Base-by-base conservation (phyloP, 2,797 vertebrate genomes). In the Brotula barbata region DNA sequence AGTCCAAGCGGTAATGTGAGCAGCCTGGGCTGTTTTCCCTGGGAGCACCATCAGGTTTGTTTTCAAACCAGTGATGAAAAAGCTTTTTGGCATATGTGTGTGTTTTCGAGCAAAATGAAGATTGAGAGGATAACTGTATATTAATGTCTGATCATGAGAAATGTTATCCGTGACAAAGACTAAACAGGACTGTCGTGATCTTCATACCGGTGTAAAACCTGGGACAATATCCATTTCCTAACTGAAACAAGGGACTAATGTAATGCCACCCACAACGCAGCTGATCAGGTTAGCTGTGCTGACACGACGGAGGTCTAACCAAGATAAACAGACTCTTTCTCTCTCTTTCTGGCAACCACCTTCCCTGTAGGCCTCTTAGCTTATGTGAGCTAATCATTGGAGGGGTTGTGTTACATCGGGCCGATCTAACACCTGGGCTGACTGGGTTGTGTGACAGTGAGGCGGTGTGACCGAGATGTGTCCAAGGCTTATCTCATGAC, bases 391-490 rank as follows among this genome's bases (percentile, higher is more conserved):
- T 91, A 92, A 91, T 92, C 90, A 85, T 82, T 22, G 51, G 66
- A 56, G 70, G 87, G 85, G 80, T 93, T 85, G 70, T 84, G 84
- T 93, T 93, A 92, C 92, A 92, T 82, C 81, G 77, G 85, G 70
- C 81, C 78, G 78, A 80, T 87, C 87, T 90, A 87, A 91, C 91
- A 92, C 91, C 91, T 92, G 91, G 89, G 87, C 82, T 65, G 80
- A 74, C 67, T 58, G 68, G 68, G 59, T 65, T 63, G 64, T 72
- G 75, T 82, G 84, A 81, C 68, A 40, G 75, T 49, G 69, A 83
- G 85, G 63, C 55, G 66, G 62, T 70, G 68, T 65, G 87, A 85
- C 79, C 0, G 69, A 82, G 85, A 86, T 83, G 87, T 85, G 86
- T 85, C 79, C 85, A 54, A 74, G 84, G 90, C 88, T 93, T 91